These are phyloP conservation scores for Pontoporia blainvillei DNA, from an alignment of 2,113 vertebrate genomes.

Conservation along the genomic window DNA sequence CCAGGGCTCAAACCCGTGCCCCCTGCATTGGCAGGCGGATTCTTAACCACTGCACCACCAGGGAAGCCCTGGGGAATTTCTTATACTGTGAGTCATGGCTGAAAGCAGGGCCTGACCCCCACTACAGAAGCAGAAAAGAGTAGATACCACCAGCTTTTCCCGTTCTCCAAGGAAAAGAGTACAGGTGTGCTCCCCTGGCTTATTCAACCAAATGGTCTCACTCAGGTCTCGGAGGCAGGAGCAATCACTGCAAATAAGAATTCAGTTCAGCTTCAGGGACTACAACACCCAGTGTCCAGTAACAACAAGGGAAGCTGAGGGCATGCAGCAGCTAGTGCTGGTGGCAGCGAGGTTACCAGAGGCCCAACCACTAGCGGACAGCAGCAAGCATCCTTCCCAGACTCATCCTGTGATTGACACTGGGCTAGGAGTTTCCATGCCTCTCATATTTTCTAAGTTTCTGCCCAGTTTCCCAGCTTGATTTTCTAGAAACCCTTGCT, in stretches of 20 bases:
- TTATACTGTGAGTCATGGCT: not conserved
- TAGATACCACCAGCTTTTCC: not conserved
- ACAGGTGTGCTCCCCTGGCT: not conserved
- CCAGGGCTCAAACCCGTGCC: too few relatives aligned
- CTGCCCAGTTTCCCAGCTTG: not conserved
- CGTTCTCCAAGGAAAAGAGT: not conserved
- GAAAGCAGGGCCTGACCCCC: not conserved
- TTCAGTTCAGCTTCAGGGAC: not conserved
- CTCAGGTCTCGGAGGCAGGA: not conserved
- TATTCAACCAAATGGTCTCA: not conserved
- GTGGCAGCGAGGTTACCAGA: not conserved
- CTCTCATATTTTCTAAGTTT: not conserved
- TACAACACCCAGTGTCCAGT: not conserved
- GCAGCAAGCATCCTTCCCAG: not conserved
- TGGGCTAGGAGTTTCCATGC: not conserved
- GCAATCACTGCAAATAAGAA: not conserved
- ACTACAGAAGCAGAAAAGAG: not conserved
- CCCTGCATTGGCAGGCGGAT: too few relatives aligned
- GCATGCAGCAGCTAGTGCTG: not conserved
- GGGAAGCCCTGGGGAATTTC: not conserved
- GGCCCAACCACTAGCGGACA: too few relatives aligned
- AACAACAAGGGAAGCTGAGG: not conserved
- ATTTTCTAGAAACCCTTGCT: not conserved
- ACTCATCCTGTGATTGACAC: not conserved
- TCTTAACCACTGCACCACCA: too few relatives aligned